A percentile compares a stretch with the other conserved stretches of the same genome.
Evolutionary conservation across 1,140 invertebrate species (phyloP).

Genomic region (Philotrypesis tridentata): DNA sequence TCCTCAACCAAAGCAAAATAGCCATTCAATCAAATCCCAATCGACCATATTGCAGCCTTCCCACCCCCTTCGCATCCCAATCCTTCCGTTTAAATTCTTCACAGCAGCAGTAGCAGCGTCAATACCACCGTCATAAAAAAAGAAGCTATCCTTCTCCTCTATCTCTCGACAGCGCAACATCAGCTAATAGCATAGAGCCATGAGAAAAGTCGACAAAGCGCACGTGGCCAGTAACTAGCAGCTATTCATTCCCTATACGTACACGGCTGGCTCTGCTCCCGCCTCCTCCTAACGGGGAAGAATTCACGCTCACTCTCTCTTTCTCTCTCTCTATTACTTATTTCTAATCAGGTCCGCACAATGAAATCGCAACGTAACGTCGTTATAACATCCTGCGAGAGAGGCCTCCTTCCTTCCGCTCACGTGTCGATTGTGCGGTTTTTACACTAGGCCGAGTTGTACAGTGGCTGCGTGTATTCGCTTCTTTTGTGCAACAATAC

Average conservation of each 20-base stretch:
- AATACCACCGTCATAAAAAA: too few species aligned
- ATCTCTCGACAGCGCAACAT: not conserved
- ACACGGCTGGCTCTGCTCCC: not conserved
- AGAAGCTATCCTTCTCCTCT: not conserved
- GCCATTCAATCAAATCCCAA: not conserved
- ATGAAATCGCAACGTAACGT: not conserved
- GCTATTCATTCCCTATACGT: not conserved
- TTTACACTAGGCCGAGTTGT: not conserved
- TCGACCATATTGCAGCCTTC: not conserved
- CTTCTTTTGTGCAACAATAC: too few species aligned
- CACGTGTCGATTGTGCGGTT: not conserved
- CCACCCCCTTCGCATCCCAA: not conserved
- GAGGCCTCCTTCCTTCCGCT: constrained; percentile 5
- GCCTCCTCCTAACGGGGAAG: not conserved
- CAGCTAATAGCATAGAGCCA: not conserved
- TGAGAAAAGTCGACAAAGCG: constrained; percentile 42
- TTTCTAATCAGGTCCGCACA: constrained; percentile 10
- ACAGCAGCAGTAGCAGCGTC: not conserved
- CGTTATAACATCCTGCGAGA: not conserved
- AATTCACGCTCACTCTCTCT: not conserved
- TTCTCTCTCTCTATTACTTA: constrained; percentile 21
- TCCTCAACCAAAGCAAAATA: too few species aligned
- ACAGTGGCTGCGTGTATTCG: not conserved
- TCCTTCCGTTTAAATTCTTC: too few species aligned
- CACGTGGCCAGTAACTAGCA: constrained; percentile 26